Percentiles rank a stretch among this genome's conserved stretches.
These are phyloP conservation scores for Parambassis ranga DNA, from an alignment of 2,797 vertebrate species.

Conservation along the genomic window DNA sequence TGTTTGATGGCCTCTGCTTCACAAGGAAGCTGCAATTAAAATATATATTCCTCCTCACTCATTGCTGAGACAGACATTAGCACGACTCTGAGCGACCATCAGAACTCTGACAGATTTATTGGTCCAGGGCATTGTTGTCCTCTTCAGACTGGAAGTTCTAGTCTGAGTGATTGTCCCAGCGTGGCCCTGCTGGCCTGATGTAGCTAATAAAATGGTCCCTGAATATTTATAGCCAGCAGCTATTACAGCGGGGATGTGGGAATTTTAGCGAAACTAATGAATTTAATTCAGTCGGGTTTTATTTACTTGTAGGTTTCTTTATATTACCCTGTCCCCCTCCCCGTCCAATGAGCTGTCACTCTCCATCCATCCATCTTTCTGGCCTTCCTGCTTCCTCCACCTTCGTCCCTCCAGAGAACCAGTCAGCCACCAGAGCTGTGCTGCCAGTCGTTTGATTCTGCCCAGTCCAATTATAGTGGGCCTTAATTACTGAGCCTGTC, in stretches of 20 bases:
- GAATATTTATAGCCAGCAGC: conserved; percentile 22
- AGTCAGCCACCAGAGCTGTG: conserved; percentile 54
- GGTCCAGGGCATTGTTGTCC: conserved; percentile 2
- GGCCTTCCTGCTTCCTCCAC: conserved; percentile 28
- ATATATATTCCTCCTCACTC: too few species aligned
- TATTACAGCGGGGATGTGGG: neutral
- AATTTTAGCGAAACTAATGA: neutral
- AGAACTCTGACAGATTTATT: neutral
- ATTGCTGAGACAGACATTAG: neutral
- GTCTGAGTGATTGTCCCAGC: conserved; percentile 7
- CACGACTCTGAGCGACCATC: neutral
- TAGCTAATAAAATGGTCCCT: conserved; percentile 15
- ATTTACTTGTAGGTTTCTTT: conserved; percentile 3
- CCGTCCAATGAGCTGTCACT: conserved; percentile 35
- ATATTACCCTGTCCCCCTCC: neutral
- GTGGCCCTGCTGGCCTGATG: neutral
- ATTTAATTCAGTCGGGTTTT: too few species aligned
- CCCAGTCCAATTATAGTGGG: conserved; percentile 75
- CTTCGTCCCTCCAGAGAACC: conserved; percentile 48
- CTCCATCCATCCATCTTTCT: conserved; percentile 39
- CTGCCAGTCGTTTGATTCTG: conserved; percentile 62
- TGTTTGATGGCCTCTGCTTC: too few species aligned
- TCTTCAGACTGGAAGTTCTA: neutral
- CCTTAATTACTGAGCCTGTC: conserved; percentile 78
- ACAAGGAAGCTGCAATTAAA: too few species aligned